These are phyloP conservation scores for Xanthia togata DNA, from an alignment of 2,888 invertebrate genomes.

Conservation along the genomic window DNA sequence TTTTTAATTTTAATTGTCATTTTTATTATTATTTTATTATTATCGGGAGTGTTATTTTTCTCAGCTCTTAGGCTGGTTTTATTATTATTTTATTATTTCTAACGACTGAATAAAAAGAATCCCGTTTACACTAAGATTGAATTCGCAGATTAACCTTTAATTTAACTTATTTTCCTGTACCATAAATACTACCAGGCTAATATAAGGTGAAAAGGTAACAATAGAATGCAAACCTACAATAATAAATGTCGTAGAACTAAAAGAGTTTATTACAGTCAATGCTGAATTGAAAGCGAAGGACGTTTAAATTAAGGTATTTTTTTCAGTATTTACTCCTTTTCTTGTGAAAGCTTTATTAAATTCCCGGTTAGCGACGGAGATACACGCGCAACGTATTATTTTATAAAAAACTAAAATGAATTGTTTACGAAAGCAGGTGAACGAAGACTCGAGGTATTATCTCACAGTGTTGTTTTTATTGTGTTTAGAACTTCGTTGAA, in stretches of 20 bases:
- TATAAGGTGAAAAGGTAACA: background rate
- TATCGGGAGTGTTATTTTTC: no score
- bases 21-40: no score
- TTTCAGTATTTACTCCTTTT: slow-evolving; percentile 11
- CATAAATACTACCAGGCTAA: background rate
- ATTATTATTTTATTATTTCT: no score
- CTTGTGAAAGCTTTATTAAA: slow-evolving; percentile 16
- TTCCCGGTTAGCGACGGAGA: slow-evolving; percentile 10
- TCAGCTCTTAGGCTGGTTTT: no score
- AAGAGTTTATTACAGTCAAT: slow-evolving; percentile 16
- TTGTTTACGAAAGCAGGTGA: slow-evolving; percentile 10
- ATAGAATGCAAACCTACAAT: background rate
- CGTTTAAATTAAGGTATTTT: slow-evolving; percentile 5
- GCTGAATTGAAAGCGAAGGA: background rate
- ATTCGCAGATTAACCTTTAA: background rate
- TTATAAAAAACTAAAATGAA: slow-evolving; percentile 2
- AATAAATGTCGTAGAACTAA: background rate
- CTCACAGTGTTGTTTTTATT: background rate
- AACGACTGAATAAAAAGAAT: background rate
- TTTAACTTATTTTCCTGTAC: background rate
- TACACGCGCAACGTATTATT: background rate
- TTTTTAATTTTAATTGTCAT: no score
- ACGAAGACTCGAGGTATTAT: background rate
- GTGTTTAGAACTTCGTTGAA: no score
- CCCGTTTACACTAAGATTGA: no score